Base-by-base conservation (phyloP, 2,888 invertebrate genomes). In the Agonopterix subpropinquella region DNA sequence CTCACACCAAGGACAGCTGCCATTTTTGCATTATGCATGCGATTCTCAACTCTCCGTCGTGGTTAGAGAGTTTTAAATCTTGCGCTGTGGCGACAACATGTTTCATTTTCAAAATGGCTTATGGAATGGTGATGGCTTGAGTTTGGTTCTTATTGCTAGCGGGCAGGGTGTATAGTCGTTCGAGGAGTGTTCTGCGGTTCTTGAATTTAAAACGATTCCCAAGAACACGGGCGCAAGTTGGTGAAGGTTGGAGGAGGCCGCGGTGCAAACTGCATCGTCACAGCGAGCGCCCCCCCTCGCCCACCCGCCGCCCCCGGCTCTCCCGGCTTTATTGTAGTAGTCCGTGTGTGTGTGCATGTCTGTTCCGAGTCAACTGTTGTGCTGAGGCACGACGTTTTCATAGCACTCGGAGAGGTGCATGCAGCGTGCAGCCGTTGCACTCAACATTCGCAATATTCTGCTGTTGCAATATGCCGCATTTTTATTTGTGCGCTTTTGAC, bases 131-230 rank as follows among this genome's bases (percentile, higher is more conserved):
- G 63, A 55, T 56, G 61, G 61, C 61, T 59, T 70, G 67, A 79
- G 70, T 79, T 70, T 77, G 59, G 62, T 53, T 68, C 77, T 70
- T 85, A 78, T 61, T 50, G 11, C 62, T 37, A n/a, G 50, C 42
- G 7, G 35, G 45, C 71, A 85, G 65, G 68, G 82, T 78, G 60
- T 63, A 70, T 61, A 75, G 61, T 85, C 52, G 73, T 55, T 54
- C 64, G 74, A 53, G 63, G 62, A 77, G 73, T 74, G 73, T 69
- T 76, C 70, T 83, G 83, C 78, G 85, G 84, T 84, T 85, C 77
- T 85, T 84, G 85, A 86, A 85, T 86, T 87, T 86, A 86, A 86
- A 88, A 87, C 84, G 86, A 86, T 88, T 85, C 87, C 83, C 80
- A 83, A 86, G 86, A 85, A 88, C 85, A 87, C 79, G 81, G 80